Evolutionary conservation across 2,888 invertebrate species (phyloP), one percentile per base, ranked within the genome.

Genomic region (Odontocerum albicorne): DNA sequence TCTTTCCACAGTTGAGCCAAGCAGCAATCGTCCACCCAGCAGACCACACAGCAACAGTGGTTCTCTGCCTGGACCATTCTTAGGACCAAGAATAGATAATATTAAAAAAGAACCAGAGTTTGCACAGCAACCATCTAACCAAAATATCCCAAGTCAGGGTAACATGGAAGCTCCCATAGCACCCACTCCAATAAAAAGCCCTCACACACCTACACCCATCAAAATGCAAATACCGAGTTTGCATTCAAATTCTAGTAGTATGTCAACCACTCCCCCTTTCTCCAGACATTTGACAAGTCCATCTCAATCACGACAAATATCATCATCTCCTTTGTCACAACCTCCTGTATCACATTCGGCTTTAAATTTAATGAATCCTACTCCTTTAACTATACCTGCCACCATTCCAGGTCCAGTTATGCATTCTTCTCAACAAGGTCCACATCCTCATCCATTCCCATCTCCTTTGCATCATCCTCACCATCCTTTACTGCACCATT

Each of bases 361-460:
- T 8, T 72, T 83, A 4, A 83, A 82, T 64, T 68, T 84, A 50
- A 83, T 84, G 72, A 83, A 82, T 65, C 79, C 82, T 12, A 71
- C 75, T n/a, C 76, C 81, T 42, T 71, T 82, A 20, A 79, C 82
- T 3, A 82, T 85, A 60, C 83, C 85, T 1, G 75, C 85, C 3
- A 81, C 85, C 1, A 82, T 85, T 62, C 79, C 86, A 8, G 85
- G 85, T 21, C 84, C 86, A 3, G 79, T 84, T 10, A 86, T 89
- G 76, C 89, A 88, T 69, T 86, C 89, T 4, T 83, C 87, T 2
- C 88, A 88, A 66, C 87, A 86, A 65, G 87, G 87, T 59, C 85
- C 83, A 2, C 83, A 82, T 64, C 82, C 83, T 43, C 83, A 83
- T 71, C 82, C 86, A 12, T 84, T 88, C 70, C 82, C 84, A 58